A percentile compares a stretch with the other conserved stretches of the same genome.
Conservation (phyloP, 2,888 invertebrate genomes). For the Perdita meconis region DNA sequence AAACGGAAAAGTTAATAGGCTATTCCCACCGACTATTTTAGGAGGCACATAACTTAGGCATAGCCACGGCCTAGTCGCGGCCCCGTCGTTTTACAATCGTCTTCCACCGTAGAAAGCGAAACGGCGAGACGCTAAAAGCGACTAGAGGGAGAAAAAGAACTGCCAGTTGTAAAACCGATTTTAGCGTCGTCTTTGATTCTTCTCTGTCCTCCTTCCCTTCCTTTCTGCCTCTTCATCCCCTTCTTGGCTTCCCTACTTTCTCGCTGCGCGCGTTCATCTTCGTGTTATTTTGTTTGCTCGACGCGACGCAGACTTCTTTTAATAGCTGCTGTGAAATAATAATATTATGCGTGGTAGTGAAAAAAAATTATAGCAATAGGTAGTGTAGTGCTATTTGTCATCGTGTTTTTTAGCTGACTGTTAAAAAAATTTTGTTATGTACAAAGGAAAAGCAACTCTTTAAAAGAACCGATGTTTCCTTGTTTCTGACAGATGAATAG, state of each 20-base stretch:
- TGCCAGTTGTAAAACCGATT: conserved; percentile 48
- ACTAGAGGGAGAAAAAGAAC: neutral
- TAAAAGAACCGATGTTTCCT: too few relatives aligned
- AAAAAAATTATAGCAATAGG: too few relatives aligned
- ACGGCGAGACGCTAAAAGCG: conserved; percentile 29
- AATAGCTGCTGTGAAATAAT: too few relatives aligned
- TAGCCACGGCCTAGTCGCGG: conserved; percentile 34
- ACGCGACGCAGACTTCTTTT: too few relatives aligned
- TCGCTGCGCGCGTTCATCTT: neutral
- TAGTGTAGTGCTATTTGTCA: too few relatives aligned
- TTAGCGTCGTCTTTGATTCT: conserved; percentile 42
- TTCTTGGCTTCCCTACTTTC: neutral
- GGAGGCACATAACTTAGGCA: conserved; percentile 39
- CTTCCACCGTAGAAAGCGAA: conserved; percentile 37
- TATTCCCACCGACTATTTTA: conserved; percentile 36
- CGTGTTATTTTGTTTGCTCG: neutral
- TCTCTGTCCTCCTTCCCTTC: neutral
- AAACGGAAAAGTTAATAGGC: conserved; percentile 45
- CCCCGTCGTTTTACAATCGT: conserved; percentile 32
- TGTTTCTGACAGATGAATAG: too few relatives aligned
- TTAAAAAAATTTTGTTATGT: too few relatives aligned
- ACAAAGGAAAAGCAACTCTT: too few relatives aligned
- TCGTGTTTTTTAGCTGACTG: too few relatives aligned
- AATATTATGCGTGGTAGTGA: too few relatives aligned
- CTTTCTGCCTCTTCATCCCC: neutral